Percentiles rank a stretch among this genome's conserved stretches.
Conservation (phyloP, 1,140 invertebrate genomes). For the Macrotrachela quadricornifera region DNA sequence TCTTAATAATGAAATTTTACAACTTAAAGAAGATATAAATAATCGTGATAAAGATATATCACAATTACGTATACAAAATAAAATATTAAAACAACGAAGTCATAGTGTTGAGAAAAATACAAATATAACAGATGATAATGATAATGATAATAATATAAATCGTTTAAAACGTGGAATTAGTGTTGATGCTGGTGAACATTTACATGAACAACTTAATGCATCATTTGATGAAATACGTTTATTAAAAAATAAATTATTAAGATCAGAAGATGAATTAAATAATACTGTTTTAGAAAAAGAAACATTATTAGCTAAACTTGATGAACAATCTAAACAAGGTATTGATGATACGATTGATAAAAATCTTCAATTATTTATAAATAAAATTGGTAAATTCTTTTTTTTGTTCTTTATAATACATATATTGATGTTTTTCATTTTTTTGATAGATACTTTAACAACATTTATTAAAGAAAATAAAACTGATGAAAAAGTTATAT, state of each 20-base stretch:
- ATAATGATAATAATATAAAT: background rate
- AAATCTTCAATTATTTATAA: too few species aligned
- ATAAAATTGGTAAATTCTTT: too few species aligned
- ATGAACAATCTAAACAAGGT: background rate
- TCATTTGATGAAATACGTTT: constrained; percentile 3
- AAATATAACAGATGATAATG: background rate
- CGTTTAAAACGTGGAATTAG: background rate
- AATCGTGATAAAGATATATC: constrained; percentile 5
- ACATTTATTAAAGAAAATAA: too few species aligned
- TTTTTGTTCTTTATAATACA: too few species aligned
- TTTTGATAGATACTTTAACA: too few species aligned
- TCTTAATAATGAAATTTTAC: constrained; percentile 4
- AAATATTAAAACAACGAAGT: constrained; percentile 6
- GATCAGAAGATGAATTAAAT: constrained; percentile 6
- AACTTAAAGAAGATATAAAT: background rate
- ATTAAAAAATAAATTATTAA: constrained; percentile 5
- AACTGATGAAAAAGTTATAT: too few species aligned
- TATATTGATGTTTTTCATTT: too few species aligned
- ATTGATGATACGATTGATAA: too few species aligned
- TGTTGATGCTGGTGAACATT: background rate
- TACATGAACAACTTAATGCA: background rate
- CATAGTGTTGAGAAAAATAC: background rate
- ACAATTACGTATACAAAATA: constrained; percentile 3
- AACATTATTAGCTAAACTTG: background rate
- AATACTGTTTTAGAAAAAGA: background rate